These are phyloP conservation scores for Ips nitidus DNA, from an alignment of 1,140 invertebrate genomes.

Conservation along the genomic window DNA sequence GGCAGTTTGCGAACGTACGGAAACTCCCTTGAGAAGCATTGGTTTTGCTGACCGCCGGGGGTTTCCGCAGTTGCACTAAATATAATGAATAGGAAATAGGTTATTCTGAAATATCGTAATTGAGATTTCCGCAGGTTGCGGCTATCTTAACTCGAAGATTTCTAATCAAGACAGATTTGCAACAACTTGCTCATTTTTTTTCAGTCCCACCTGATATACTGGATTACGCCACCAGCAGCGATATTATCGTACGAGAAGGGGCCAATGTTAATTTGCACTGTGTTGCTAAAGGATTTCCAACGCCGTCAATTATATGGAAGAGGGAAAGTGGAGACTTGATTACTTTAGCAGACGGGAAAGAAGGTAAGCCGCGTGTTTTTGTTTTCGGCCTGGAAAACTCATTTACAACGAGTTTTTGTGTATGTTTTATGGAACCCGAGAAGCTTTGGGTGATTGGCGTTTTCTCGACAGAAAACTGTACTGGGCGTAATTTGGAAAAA, in stretches of 20 bases:
- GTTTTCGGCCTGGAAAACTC: background rate
- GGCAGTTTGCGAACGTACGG: constrained; percentile 15
- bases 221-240: constrained; percentile 82
- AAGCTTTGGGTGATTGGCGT: no score
- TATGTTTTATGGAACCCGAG: no score
- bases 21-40: constrained; percentile 20
- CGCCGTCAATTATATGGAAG: constrained; percentile 82
- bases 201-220: constrained; percentile 88
- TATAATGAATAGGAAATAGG: constrained; percentile 18
- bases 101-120: constrained; percentile 21
- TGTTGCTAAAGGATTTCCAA: constrained; percentile 80
- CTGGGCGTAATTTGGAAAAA: no score
- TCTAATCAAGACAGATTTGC: constrained; percentile 8
- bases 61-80: constrained; percentile 10
- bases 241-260: constrained; percentile 84
- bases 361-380: constrained; percentile 52
- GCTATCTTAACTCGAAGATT: constrained; percentile 5
- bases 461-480: no score
- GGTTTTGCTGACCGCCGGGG: constrained; percentile 13
- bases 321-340: constrained; percentile 74
- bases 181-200: constrained; percentile 43
- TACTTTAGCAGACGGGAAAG: constrained; percentile 57
- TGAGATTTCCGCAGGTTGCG: constrained; percentile 8
- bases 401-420: background rate
- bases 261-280: constrained; percentile 83